Base-by-base conservation (phyloP, 2,888 invertebrate genomes). In the Hydrotaea cyrtoneurina region DNA sequence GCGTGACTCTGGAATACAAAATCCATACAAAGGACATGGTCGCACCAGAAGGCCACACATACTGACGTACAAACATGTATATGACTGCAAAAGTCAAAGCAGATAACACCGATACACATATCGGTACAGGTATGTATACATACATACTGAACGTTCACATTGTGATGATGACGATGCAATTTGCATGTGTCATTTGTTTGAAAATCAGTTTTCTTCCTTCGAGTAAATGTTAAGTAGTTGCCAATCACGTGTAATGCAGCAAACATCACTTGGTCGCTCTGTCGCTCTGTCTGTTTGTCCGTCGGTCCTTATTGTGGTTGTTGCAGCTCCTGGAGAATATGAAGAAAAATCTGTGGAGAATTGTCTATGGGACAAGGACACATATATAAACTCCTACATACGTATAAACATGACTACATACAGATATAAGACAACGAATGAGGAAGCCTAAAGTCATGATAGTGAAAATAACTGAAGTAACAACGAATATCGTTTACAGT, bases 151-250 rank as follows among this genome's bases (percentile, higher is more conserved):
- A 19, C 21, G 21, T 23, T 13, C 66, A 26, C 69, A 50, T 64
- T 36, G 64, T 36, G 23, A 76, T 59, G 76, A 66, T 74, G 76
- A 77, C 77, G 73, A 73, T 77, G 79, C 78, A 82, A 79, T 64
- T 80, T 77, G 69, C 85, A 81, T 74, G 72, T 76, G 43, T 78
- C 84, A 84, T 76, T 78, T 53, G 26, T 64, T 78, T 81, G 15
- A 75, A 80, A 77, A 77, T 74, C 53, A 26, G 59, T 66, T 82
- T 77, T 62, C 76, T 31, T 72, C 43, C 26, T n/a, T 21, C 23
- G 23, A 73, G 50, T 59, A 19, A 77, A 82, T 73, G 73, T 79
- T 79, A 80, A 82, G 82, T 64, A 69, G 77, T 71, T 85, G 78
- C 81, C 76, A 77, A 82, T 85, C 77, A 82, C 50, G 69, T 82